Evolutionary conservation across 1,140 invertebrate genomes (phyloP), one percentile per base, ranked within the genome.

Genomic region (Nasonia longicornis): DNA sequence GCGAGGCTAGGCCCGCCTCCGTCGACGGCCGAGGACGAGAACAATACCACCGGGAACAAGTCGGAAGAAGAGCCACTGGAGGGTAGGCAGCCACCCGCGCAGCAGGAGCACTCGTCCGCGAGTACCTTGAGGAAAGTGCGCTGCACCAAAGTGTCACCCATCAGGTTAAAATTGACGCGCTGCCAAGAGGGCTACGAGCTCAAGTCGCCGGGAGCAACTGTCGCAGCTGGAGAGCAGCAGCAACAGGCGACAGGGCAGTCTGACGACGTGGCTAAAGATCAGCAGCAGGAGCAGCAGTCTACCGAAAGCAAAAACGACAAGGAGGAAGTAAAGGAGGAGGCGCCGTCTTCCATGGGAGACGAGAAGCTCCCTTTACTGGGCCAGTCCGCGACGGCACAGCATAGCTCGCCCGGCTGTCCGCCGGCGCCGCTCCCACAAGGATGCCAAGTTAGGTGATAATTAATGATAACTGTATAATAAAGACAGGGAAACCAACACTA

Each of bases 361-460:
- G 83, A 83, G n/a, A 74, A 77, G 45, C 38, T 48, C 20, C 70
- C 77, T 6, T 16, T 66, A 45, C 22, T 72, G 42, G 77, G 63
- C 31, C 81, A 79, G 66, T 76, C 74, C 79, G 77, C 82, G 83
- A 86, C 84, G 11, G 35, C 85, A 26, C 82, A 86, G 63, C 87
- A 88, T 77, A 86, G 85, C 79, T 87, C 89, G 71, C 81, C 88
- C 70, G 85, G 86, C 71, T 90, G 89, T 86, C 89, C 90, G 84
- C 89, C 94, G 26, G 90, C 94, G 84, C 91, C 94, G 86, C 91
- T 94, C 85, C 94, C 93, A 88, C 95, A 96, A 93, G 94, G 95
- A 91, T 95, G 95, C 92, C 94, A 96, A 92, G 95, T 96, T 93
- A 96, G 95, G 93, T 96, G 95, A 96, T 95, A 95, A 93, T 92